Evolutionary conservation across 2,113 vertebrate genomes (phyloP), one percentile per base, ranked within the genome.

Genomic region (Tetrax tetrax): DNA sequence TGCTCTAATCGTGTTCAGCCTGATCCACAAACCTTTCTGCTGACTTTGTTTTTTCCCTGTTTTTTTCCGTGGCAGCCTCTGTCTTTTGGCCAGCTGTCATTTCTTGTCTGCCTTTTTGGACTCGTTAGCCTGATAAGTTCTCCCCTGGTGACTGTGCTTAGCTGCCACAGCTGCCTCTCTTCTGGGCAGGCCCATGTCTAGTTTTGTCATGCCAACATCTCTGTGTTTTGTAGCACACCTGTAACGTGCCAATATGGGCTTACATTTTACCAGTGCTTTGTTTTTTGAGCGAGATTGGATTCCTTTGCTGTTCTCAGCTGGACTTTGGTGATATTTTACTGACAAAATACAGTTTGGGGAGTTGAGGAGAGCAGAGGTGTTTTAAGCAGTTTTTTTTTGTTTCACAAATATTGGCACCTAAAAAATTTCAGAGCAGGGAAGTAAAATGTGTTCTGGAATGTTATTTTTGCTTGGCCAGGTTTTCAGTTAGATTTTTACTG

Each of bases 161-260:
- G 22, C 50, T 41, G 41, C 54, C 54, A 12, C 14, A 19, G 31
- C 66, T 37, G 43, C 47, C 27, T 5, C 37, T 81, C 6, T 14
- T 12, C 37, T 35, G 9, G 37, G 21, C 41, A 16, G n/a, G 33
- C 33, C 41, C 4, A 1, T 1, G 4, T 7, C 53, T 9, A 12
- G 17, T 28, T 63, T 20, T 45, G 48, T 35, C 13, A 4, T 54
- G 7, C 63, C 56, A 25, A 3, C 41, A 9, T 20, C 27, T 20
- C 38, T 29, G 9, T n/a, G 33, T 28, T 37, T 4, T 27, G 16
- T 7, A 33, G 38, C 38, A 17, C 25, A 5, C 3, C 0, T 10
- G 25, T 33, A 10, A 37, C 6, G 2, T 59, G 43, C n/a, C 2
- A 7, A 23, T 43, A 9, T 18, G 28, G 54, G 66, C 41, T 41